Evolutionary conservation across 2,113 vertebrate species (phyloP), one percentile per base, ranked within the genome.

Genomic region (Halcyon malimbica): DNA sequence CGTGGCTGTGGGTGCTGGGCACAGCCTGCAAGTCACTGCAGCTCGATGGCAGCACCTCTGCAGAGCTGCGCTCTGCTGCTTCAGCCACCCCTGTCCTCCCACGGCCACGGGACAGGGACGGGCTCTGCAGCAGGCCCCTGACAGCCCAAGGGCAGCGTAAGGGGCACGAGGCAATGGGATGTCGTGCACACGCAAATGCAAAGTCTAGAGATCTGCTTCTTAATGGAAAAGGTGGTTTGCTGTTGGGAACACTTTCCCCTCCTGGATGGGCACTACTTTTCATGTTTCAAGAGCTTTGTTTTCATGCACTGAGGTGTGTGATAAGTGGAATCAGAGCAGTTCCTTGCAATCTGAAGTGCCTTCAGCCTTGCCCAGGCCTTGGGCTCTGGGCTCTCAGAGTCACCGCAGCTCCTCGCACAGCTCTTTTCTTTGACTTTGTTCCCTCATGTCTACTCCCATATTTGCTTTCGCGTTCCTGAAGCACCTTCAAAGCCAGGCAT

Each of bases 21-120:
- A 35, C 4, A 11, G 26, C 29, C 10, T 5, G 9, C 5, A 5
- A 23, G 68, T 31, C 3, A 2, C 50, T 62, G 39, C 11, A 41
- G 41, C 15, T 62, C 1, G 2, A 19, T 17, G 67, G 24, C 39
- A 3, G 31, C 25, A 8, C 16, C 20, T 35, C 41, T 26, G 37
- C 10, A 1, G 33, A 48, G 56, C 48, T 39, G 21, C 4, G 13
- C 26, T 31, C 56, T 28, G 26, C 46, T 48, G 37, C n/a, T 28
- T 42, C 1, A 3, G 59, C 51, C 41, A 25, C 16, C 68, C 68
- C 59, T 31, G 42, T 53, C n/a, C 35, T 70, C 46, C 44, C 20
- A 14, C 0, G 4, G 60, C 54, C 1, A 4, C 10, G 2, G 10
- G 57, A 25, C 3, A 1, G 59, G 57, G 59, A 42, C 1, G 6